phyloP scores from a whole-genome alignment of 2,888 invertebrate genomes.

The Pimpla rufipes region DNA sequence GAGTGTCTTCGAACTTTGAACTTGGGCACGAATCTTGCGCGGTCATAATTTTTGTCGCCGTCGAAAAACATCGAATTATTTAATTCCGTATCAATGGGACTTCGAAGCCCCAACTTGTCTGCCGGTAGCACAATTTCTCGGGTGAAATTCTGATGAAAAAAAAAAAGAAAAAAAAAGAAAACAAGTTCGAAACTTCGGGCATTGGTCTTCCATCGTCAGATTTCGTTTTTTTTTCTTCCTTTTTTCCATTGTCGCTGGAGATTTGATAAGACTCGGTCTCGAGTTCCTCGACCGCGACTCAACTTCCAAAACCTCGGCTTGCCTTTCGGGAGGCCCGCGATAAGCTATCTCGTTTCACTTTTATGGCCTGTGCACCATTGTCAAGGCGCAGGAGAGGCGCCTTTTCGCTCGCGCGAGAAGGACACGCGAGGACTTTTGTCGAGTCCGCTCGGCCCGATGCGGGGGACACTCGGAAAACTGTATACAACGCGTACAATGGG shows the following conservation, averaged over 20 bases:
- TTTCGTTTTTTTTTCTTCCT: neutral
- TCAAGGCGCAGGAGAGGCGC: neutral
- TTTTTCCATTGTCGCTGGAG: slow-evolving; percentile 3
- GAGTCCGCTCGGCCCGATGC: slow-evolving; percentile 7
- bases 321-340: slow-evolving; percentile 19
- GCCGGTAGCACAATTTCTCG: too few relatives aligned
- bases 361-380: slow-evolving; percentile 44
- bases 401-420: neutral
- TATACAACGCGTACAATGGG: neutral
- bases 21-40: too few relatives aligned
- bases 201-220: neutral
- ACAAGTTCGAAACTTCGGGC: too few relatives aligned
- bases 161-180: too few relatives aligned
- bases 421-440: slow-evolving; percentile 45
- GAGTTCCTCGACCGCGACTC: too few relatives aligned
- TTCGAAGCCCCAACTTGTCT: too few relatives aligned
- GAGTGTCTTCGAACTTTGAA: too few relatives aligned
- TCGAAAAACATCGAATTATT: too few relatives aligned
- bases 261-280: neutral
- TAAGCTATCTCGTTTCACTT: slow-evolving; percentile 50
- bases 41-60: too few relatives aligned
- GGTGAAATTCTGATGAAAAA: too few relatives aligned
- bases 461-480: slow-evolving; percentile 23
- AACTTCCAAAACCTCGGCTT: neutral
- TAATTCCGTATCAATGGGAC: too few relatives aligned